Base-by-base conservation (phyloP, 2,888 invertebrate species). In the Gari tellinella region DNA sequence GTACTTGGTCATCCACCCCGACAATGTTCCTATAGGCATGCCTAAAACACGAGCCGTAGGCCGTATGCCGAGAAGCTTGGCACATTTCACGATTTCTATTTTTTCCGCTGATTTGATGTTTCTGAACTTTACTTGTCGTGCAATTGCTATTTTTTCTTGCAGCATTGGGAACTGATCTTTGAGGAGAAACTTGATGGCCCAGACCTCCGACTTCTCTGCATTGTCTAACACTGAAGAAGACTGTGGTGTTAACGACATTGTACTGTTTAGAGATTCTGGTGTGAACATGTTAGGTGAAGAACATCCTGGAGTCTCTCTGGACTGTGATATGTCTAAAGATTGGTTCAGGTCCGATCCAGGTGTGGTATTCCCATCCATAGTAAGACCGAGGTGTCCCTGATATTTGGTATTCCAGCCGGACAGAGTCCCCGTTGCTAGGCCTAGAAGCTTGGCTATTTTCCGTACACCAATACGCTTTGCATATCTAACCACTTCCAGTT, bases 1-100 rank as follows among this genome's bases (percentile, higher is more conserved):
- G 49, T 78, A 78, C 26, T 78, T 78, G 21, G 78, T 55, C 38
- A 78, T 78, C 78, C 78, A 78, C 7, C 78, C 78, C 0, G 78
- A 78, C 26, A 78, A 38, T n/a, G 78, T 78, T 10, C 78, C 78
- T 8, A 78, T 62, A 0, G 78, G 78, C 60, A 78, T 70, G 43
- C 63, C 49, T 23, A 78, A 70, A 17, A 78, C 78, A 43, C 78
- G 51, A 4, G 78, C 78, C 19, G 78, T 78, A 15, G 78, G 78
- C 8, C 78, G 69, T 25, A 78, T 78, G 31, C 78, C 78, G 1
- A 73, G 70, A 4, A 78, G 43, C 25, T 78, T 78, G 1, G 78
- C 66, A 63, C 78, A 78, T 43, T 78, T 78, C 17, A 78, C 78
- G 52, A 78, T 63, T 48, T 78, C 78, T 23, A 78, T 64, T 38